Evolutionary conservation across 37 sponge, comb jelly and placozoan species (phyloP).

Genomic region (Spongilla lacustris): DNA sequence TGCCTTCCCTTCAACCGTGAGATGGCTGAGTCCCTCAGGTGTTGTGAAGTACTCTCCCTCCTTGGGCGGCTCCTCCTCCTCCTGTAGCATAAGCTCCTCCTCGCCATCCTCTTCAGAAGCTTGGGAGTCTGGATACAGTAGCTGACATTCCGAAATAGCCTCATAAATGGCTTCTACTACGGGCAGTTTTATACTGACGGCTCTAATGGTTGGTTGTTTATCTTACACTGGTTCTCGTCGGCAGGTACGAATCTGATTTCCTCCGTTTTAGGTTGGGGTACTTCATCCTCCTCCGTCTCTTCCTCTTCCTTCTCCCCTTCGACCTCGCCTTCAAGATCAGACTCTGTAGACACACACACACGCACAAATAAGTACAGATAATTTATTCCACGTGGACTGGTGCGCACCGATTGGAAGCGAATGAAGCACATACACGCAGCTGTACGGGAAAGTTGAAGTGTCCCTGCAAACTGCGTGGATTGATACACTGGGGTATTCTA

Average conservation of each 20-base stretch:
- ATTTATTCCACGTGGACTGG: neutral
- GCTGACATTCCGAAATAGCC: slow-evolving; percentile 69
- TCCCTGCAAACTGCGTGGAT: slow-evolving; percentile 78
- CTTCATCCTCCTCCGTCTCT: neutral
- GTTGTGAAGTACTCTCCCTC: slow-evolving; percentile 55
- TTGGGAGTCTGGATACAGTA: slow-evolving; percentile 78
- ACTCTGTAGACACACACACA: neutral
- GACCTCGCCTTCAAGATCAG: slow-evolving; percentile 15
- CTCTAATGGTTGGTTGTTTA: neutral
- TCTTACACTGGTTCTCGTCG: slow-evolving; percentile 42
- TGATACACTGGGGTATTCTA: slow-evolving; percentile 61
- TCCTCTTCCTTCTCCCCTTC: slow-evolving; percentile 30
- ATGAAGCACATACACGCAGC: slow-evolving; percentile 60
- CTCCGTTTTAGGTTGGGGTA: neutral
- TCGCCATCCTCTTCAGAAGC: slow-evolving; percentile 39
- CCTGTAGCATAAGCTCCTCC: neutral
- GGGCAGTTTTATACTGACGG: neutral
- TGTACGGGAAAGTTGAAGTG: slow-evolving; percentile 43
- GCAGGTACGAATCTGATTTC: slow-evolving; percentile 57
- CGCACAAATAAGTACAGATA: neutral
- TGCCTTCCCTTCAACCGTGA: slow-evolving; percentile 50
- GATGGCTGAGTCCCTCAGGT: slow-evolving; percentile 37
- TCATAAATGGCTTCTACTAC: slow-evolving; percentile 57
- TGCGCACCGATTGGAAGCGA: neutral
- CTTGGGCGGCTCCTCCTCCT: neutral